phyloP scores from a whole-genome alignment of 2,888 invertebrate genomes.

The Pollenia labialis region DNA sequence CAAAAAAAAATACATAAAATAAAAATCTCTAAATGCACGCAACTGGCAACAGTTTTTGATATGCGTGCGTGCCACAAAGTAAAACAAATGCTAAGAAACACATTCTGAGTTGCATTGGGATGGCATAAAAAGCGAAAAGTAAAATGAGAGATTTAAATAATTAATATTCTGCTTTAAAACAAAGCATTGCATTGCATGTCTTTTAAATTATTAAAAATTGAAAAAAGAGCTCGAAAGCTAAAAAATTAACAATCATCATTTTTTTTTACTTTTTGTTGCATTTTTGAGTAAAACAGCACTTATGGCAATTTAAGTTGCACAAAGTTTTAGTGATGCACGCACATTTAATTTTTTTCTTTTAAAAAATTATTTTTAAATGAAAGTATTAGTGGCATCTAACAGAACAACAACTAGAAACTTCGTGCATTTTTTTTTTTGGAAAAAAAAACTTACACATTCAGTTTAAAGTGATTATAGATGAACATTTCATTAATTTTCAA shows the following conservation, averaged over 20 bases:
- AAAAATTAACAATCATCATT: constrained; percentile 20
- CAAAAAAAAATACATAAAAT: neutral
- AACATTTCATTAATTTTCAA: constrained; percentile 47
- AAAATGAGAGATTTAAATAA: constrained; percentile 43
- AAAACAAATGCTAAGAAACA: constrained; percentile 4
- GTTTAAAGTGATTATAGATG: constrained; percentile 26
- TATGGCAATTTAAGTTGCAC: constrained; percentile 29
- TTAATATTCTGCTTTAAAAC: constrained; percentile 61
- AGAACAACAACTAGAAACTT: constrained; percentile 30
- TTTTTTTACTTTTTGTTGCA: constrained; percentile 17
- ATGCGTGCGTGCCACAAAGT: constrained; percentile 45
- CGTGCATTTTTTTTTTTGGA: neutral
- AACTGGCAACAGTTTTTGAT: constrained; percentile 29
- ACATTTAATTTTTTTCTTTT: constrained; percentile 35
- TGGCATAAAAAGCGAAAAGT: neutral
- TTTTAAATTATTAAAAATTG: constrained; percentile 43
- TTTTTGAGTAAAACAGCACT: constrained; percentile 17
- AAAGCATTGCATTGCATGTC: constrained; percentile 68
- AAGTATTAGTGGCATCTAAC: neutral
- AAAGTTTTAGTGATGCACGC: constrained; percentile 34
- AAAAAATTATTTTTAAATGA: neutral
- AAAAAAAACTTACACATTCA: constrained; percentile 9
- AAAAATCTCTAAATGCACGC: constrained; percentile 46
- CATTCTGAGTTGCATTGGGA: constrained; percentile 21
- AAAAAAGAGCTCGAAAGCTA: constrained; percentile 22